Evolutionary conservation across 2,797 vertebrate species (phyloP).

Genomic region (Amniataba percoides): DNA sequence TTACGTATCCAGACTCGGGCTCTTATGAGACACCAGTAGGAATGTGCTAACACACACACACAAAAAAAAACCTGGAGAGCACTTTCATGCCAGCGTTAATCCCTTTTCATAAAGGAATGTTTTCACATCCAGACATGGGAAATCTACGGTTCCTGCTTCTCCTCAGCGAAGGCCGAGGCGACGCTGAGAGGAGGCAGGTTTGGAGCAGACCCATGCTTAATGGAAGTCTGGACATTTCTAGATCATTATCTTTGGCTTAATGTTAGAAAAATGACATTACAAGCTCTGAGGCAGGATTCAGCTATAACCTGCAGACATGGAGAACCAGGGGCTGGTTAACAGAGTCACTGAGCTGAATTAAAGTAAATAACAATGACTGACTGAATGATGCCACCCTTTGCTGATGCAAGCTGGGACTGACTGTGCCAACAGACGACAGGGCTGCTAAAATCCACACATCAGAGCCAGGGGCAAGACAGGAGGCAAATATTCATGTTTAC

Average conservation of each 20-base stretch:
- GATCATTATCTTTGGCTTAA: conserved; percentile 43
- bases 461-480: background rate
- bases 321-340: background rate
- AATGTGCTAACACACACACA: conserved; percentile 31
- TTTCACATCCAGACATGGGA: conserved; percentile 45
- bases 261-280: conserved; percentile 6
- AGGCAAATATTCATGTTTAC: too few species aligned
- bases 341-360: background rate
- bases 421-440: conserved; percentile 43
- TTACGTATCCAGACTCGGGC: background rate
- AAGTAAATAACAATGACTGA: background rate
- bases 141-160: conserved; percentile 14
- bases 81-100: conserved; percentile 26
- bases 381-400: conserved; percentile 22
- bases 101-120: conserved; percentile 32
- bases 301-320: background rate
- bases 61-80: background rate
- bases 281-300: background rate
- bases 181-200: conserved; percentile 11
- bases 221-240: conserved; percentile 40
- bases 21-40: conserved; percentile 19
- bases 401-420: conserved; percentile 39
- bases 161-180: conserved; percentile 4
- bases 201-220: conserved; percentile 20
- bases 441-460: conserved; percentile 48